Evolutionary conservation across 2,888 invertebrate species (phyloP).

Genomic region (Frankliniella intonsa): DNA sequence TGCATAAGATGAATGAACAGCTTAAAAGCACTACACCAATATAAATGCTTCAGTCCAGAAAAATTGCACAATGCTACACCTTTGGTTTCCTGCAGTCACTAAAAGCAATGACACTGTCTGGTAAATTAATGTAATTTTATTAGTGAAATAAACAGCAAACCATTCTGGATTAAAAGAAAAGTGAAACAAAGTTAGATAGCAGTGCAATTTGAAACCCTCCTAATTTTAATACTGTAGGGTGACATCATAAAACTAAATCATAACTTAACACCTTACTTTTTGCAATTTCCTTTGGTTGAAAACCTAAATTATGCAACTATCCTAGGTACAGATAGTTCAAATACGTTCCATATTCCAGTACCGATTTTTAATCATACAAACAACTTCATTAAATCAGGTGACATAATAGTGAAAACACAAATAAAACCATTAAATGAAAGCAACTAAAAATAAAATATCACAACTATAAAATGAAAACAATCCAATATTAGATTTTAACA

Average conservation of each 20-base stretch:
- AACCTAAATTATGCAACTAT: background rate
- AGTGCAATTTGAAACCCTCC: background rate
- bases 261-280: background rate
- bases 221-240: background rate
- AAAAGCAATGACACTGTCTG: background rate
- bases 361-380: background rate
- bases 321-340: background rate
- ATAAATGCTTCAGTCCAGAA: slow-evolving; percentile 22
- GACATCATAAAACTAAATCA: slow-evolving; percentile 6
- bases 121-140: background rate
- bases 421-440: slow-evolving; percentile 12
- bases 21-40: background rate
- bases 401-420: slow-evolving; percentile 7
- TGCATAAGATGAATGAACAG: background rate
- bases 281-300: slow-evolving; percentile 2
- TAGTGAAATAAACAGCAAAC: background rate
- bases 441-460: slow-evolving; percentile 26
- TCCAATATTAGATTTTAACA: background rate
- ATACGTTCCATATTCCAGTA: background rate
- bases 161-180: too few relatives aligned
- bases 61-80: background rate
- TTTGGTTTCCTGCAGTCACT: background rate
- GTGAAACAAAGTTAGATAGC: background rate
- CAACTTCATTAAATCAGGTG: background rate
- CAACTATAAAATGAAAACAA: slow-evolving; percentile 16